phyloP scores from a whole-genome alignment of 2,113 vertebrate genomes.

The Otolemur garnettii region DNA sequence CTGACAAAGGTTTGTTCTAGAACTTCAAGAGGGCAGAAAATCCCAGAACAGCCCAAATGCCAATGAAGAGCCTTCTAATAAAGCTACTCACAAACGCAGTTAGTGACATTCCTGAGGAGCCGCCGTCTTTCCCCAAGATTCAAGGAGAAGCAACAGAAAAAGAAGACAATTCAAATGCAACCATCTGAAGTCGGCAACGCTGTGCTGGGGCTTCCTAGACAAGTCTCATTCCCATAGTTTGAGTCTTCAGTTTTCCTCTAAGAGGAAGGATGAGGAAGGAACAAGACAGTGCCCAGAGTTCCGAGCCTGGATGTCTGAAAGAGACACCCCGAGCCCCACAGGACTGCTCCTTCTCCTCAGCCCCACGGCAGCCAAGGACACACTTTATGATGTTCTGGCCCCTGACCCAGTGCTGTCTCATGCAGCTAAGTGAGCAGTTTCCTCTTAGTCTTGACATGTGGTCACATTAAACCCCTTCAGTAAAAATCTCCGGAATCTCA shows the following conservation, averaged over 20 bases:
- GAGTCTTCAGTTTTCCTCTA: neutral
- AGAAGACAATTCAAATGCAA: neutral
- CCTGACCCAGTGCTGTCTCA: neutral
- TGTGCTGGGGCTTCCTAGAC: neutral
- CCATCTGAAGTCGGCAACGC: neutral
- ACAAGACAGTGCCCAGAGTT: neutral
- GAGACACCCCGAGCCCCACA: no score
- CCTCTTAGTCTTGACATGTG: neutral
- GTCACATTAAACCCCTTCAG: slow-evolving; percentile 20
- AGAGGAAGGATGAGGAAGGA: neutral
- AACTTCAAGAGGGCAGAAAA: neutral
- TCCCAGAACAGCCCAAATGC: neutral
- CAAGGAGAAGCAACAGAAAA: neutral
- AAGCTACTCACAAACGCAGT: neutral
- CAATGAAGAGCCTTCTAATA: neutral
- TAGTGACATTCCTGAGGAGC: neutral
- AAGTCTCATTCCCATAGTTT: neutral
- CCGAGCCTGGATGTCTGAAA: neutral
- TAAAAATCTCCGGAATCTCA: neutral
- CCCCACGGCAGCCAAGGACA: no score
- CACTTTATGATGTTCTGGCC: neutral
- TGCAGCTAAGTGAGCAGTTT: neutral
- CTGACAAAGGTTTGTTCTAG: neutral
- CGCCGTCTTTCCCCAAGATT: neutral
- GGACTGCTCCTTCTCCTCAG: neutral